Evolutionary conservation across 2,797 vertebrate genomes (phyloP).

Genomic region (Moxostoma hubbsi): DNA sequence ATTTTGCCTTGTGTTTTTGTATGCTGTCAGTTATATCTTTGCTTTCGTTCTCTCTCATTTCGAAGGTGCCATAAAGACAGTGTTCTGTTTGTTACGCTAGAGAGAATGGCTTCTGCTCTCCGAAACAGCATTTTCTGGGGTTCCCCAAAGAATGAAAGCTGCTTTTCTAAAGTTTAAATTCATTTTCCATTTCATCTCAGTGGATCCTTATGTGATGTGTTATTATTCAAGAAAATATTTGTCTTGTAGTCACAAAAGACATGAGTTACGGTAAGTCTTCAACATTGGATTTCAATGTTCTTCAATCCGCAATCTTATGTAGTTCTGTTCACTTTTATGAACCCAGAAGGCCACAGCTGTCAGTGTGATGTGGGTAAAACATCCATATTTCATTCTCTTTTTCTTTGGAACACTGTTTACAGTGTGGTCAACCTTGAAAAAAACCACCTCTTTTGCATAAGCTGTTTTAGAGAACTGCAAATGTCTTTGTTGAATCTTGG

Average conservation of each 20-base stretch:
- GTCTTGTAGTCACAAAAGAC: slow-evolving; percentile 3
- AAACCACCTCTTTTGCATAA: slow-evolving; percentile 18
- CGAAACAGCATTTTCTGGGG: slow-evolving; percentile 60
- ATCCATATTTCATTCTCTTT: slow-evolving; percentile 35
- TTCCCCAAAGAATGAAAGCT: slow-evolving; percentile 20
- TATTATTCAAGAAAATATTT: slow-evolving; percentile 22
- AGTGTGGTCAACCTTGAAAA: slow-evolving; percentile 6
- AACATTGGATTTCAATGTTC: neutral
- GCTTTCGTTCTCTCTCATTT: slow-evolving; percentile 39
- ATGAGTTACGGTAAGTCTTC: too few relatives aligned
- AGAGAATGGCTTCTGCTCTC: slow-evolving; percentile 56
- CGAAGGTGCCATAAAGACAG: slow-evolving; percentile 81
- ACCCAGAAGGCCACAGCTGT: slow-evolving; percentile 17
- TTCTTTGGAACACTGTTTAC: slow-evolving; percentile 29
- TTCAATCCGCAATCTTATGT: slow-evolving; percentile 40
- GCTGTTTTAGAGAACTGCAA: neutral
- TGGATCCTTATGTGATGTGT: neutral
- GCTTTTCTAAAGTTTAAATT: neutral
- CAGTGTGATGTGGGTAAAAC: slow-evolving; percentile 38
- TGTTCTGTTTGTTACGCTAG: slow-evolving; percentile 77
- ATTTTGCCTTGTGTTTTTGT: slow-evolving; percentile 23
- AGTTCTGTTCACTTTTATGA: slow-evolving; percentile 33
- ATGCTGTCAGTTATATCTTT: slow-evolving; percentile 22
- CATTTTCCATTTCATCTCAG: slow-evolving; percentile 2
- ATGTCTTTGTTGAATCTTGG: neutral